Percentiles rank a stretch among this genome's conserved stretches.
Conservation (phyloP, 2,888 invertebrate species). For the Himalopsyche tibetana region DNA sequence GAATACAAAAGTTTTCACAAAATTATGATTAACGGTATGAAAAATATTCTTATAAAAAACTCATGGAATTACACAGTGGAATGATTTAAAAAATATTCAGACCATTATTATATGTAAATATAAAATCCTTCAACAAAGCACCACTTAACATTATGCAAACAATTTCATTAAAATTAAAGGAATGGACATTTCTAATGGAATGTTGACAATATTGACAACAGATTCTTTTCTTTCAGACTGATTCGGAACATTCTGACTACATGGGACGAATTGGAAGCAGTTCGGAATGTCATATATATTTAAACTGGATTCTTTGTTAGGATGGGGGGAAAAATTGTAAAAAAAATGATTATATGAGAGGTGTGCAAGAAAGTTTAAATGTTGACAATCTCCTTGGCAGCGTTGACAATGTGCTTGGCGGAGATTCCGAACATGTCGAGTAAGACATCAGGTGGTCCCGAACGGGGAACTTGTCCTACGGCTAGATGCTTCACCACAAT, state of each 20-base stretch:
- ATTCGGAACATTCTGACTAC: no score
- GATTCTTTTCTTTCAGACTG: neutral
- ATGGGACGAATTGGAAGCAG: no score
- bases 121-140: constrained; percentile 14
- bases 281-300: no score
- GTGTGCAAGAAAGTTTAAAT: constrained; percentile 68
- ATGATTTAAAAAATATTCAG: constrained; percentile 7
- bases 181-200: neutral
- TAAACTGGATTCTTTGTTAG: neutral
- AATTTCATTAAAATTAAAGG: neutral
- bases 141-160: constrained; percentile 20
- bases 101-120: neutral
- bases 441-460: constrained; percentile 91
- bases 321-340: neutral
- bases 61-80: constrained; percentile 22
- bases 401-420: constrained; percentile 85
- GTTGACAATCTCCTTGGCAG: constrained; percentile 81
- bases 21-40: constrained; percentile 17
- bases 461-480: constrained; percentile 91
- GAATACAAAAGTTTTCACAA: constrained; percentile 9
- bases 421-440: constrained; percentile 94
- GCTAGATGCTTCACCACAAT: constrained; percentile 87
- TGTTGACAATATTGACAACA: neutral
- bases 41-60: constrained; percentile 27
- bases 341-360: neutral